phyloP scores from a whole-genome alignment of 2,888 invertebrate species.

The Agriopis leucophaearia region DNA sequence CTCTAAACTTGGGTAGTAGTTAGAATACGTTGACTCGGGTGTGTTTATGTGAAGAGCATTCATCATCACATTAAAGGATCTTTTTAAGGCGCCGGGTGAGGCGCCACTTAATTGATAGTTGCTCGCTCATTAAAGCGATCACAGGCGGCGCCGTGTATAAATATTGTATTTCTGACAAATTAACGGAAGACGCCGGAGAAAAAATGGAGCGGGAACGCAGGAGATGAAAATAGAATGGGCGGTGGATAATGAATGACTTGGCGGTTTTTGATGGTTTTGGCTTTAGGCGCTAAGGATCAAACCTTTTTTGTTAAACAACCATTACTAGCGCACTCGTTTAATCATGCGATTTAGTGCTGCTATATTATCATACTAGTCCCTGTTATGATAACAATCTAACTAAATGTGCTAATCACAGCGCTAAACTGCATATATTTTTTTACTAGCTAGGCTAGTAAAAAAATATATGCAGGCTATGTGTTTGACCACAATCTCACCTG shows the following conservation, averaged over 20 bases:
- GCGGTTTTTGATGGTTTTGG: constrained; percentile 18
- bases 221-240: constrained; percentile 32
- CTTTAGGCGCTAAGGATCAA: constrained; percentile 7
- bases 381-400: too few relatives aligned
- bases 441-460: too few relatives aligned
- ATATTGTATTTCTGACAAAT: constrained; percentile 82
- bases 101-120: constrained; percentile 83
- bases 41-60: constrained; percentile 42
- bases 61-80: constrained; percentile 47
- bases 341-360: neutral
- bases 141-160: constrained; percentile 62
- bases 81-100: constrained; percentile 60
- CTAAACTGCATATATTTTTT: too few relatives aligned
- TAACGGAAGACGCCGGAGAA: constrained; percentile 70
- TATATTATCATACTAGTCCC: too few relatives aligned
- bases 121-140: constrained; percentile 74
- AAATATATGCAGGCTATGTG: too few relatives aligned
- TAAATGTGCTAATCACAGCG: too few relatives aligned
- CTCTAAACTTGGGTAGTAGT: constrained; percentile 13
- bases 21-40: constrained; percentile 17
- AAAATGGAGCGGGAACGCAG: constrained; percentile 42
- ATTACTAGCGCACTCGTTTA: neutral
- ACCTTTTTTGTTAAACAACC: neutral
- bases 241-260: constrained; percentile 30
- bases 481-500: too few relatives aligned